Percentiles rank a stretch among this genome's conserved stretches.
phyloP scores from a whole-genome alignment of 37 sponge, comb jelly and placozoan genomes.

The Bolinopsis microptera region DNA sequence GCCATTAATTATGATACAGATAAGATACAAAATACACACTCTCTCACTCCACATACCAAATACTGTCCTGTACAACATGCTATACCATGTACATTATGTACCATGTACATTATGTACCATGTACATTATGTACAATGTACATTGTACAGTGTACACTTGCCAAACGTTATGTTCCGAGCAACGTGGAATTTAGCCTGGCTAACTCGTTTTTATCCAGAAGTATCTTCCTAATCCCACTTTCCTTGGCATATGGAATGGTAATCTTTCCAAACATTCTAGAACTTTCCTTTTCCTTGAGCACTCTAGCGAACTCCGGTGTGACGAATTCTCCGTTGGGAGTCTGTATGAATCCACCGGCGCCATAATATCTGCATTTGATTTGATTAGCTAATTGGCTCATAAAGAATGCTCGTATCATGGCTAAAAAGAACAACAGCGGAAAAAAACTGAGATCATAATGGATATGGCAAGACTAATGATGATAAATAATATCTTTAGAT shows the following conservation, averaged over 20 bases:
- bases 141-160: background rate
- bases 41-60: background rate
- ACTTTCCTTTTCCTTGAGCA: conserved; percentile 46
- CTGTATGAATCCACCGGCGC: conserved; percentile 25
- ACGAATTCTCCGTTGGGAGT: conserved; percentile 31
- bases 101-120: too few species aligned
- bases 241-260: background rate
- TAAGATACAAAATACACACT: background rate
- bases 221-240: background rate
- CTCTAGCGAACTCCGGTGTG: conserved; percentile 31
- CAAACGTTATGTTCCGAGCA: conserved; percentile 3
- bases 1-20: background rate
- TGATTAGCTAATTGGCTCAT: background rate
- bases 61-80: too few species aligned
- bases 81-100: too few species aligned
- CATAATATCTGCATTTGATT: conserved; percentile 42
- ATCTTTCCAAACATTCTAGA: conserved; percentile 34
- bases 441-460: too few species aligned
- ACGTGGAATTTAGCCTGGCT: background rate
- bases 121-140: background rate
- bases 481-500: too few species aligned
- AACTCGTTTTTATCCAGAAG: conserved; percentile 8
- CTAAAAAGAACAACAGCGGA: too few species aligned
- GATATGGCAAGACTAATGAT: too few species aligned
- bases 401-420: too few species aligned